A percentile compares a stretch with the other conserved stretches of the same genome.
Evolutionary conservation across 2,113 vertebrate species (phyloP).

Genomic region (Epinephelus cyanopodus): DNA sequence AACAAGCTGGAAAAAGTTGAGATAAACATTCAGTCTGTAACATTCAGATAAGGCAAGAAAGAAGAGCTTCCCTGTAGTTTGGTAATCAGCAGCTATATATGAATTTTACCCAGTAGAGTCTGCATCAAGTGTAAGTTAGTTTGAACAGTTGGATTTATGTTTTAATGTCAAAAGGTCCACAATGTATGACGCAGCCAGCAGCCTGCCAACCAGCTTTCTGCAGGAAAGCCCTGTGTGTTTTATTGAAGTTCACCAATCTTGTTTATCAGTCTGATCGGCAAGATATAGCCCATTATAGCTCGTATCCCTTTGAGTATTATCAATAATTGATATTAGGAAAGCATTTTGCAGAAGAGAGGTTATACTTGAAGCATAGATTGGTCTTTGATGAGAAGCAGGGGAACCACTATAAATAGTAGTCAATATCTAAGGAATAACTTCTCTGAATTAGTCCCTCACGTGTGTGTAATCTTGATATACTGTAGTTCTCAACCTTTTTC

Average conservation of each 20-base stretch:
- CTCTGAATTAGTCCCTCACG: neutral
- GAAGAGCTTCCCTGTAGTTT: no score
- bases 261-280: neutral
- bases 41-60: no score
- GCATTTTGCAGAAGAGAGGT: neutral
- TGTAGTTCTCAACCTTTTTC: no score
- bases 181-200: neutral
- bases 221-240: neutral
- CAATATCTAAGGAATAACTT: neutral
- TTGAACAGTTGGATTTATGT: no score
- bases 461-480: neutral
- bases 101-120: no score
- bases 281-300: neutral
- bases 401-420: neutral
- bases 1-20: no score
- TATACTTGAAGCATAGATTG: neutral
- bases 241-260: neutral
- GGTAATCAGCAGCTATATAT: no score
- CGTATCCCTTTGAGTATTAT: neutral
- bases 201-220: neutral
- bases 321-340: slow-evolving; percentile 30
- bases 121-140: no score
- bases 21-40: no score
- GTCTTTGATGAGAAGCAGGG: neutral
- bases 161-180: neutral